These are phyloP conservation scores for Melanotaenia trifasciata DNA, from an alignment of 2,797 vertebrate species.

Conservation along the genomic window DNA sequence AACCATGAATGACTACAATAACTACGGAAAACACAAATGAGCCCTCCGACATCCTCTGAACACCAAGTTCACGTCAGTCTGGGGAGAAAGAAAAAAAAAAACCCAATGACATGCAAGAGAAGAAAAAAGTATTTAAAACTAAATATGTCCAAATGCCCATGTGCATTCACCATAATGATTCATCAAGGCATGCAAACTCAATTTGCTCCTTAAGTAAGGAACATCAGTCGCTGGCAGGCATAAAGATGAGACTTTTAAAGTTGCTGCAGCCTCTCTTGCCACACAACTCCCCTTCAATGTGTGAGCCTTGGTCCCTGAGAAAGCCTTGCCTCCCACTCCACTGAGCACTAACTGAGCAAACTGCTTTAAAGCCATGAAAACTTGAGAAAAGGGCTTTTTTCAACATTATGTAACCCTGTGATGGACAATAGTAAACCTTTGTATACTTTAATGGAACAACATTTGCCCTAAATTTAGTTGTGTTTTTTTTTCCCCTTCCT, in stretches of 20 bases:
- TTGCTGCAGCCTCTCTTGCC: slow-evolving; percentile 47
- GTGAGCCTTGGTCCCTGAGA: slow-evolving; percentile 37
- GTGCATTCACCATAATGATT: slow-evolving; percentile 74
- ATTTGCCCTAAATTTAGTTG: slow-evolving; percentile 10
- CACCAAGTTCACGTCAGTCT: slow-evolving; percentile 33
- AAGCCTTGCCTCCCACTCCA: slow-evolving; percentile 55
- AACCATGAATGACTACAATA: slow-evolving; percentile 36
- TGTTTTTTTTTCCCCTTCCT: neutral
- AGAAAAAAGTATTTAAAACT: slow-evolving; percentile 52
- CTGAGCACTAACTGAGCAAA: slow-evolving; percentile 59
- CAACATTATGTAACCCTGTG: slow-evolving; percentile 30
- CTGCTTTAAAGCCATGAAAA: slow-evolving; percentile 57
- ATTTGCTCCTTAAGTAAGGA: slow-evolving; percentile 76
- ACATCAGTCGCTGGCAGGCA: slow-evolving; percentile 75
- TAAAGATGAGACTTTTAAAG: slow-evolving; percentile 70
- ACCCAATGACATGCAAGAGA: slow-evolving; percentile 19
- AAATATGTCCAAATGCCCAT: slow-evolving; percentile 62
- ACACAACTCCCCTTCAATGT: slow-evolving; percentile 22
- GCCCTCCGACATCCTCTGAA: slow-evolving; percentile 32
- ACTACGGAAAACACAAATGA: slow-evolving; percentile 34
- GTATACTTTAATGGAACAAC: neutral
- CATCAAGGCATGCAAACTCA: slow-evolving; percentile 77
- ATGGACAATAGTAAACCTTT: slow-evolving; percentile 34
- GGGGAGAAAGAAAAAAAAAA: slow-evolving; percentile 16
- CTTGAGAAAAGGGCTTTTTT: slow-evolving; percentile 24